Base-by-base conservation (phyloP, 2,797 vertebrate species). In the Hydrophis major region DNA sequence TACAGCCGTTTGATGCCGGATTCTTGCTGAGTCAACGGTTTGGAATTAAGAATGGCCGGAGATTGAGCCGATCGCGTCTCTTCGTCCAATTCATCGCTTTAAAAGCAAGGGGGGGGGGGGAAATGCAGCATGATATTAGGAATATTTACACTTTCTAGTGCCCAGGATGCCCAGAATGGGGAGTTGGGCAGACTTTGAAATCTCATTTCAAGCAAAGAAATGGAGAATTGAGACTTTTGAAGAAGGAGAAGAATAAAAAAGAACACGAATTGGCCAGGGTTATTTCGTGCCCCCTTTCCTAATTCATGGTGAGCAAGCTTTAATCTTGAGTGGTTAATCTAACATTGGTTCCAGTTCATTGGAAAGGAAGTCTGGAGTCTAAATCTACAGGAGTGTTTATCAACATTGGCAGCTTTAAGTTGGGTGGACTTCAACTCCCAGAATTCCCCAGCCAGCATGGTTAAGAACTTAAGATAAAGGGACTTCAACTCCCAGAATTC, bases 1-100 rank as follows among this genome's bases (percentile, higher is more conserved):
- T 98, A 99, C 99, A 99, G 98, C 94, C 99, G 98, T 97, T 99
- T 99, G 98, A 99, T 99, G 96, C 99, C 99, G 0, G 99, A 99
- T 96, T 99, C 99, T 0, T 98, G 98, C 96, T 98, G 98, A 16
- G 98, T 96, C 89, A 98, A 96, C 13, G 97, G 96, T n/a, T 98
- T 98, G 0, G 98, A 97, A 89, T 97, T 98, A 93, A 97, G 96
- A 1, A 98, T 96, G 2, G 98, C 98, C 13, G 98, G 97, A 4
- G 98, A 96, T 88, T 97, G 97, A 2, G 98, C 96, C 55, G 98
- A 95, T n/a, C 95, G 97, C 0, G 93, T 97, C 90, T 99, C 99
- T 60, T 99, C 99, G 89, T 99, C 99, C 13, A 97, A 96, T 95
- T 99, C 99, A 61, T 99, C 99, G 89, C 99, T 99, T 83, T 60